Evolutionary conservation across 2,888 invertebrate species (phyloP).

Genomic region (Meteorus cinctellus): DNA sequence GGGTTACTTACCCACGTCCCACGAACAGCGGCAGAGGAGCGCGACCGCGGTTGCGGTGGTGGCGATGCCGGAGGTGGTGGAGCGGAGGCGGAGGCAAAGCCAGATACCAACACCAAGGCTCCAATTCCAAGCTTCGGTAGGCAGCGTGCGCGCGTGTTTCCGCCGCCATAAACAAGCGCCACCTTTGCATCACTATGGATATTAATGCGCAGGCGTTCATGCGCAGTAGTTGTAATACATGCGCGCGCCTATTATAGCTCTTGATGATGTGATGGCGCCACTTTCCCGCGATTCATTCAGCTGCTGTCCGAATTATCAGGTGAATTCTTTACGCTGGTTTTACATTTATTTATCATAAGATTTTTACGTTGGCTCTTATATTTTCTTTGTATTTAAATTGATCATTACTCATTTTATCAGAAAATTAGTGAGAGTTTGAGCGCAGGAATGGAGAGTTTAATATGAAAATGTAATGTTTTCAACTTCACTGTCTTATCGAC

Average conservation of each 20-base stretch:
- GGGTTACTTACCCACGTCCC: conserved; percentile 72
- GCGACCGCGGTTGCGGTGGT: conserved; percentile 53
- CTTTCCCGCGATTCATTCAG: background rate
- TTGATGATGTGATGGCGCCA: background rate
- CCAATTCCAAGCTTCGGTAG: conserved; percentile 51
- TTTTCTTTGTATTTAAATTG: too few species aligned
- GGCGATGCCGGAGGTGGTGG: conserved; percentile 63
- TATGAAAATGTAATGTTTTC: too few species aligned
- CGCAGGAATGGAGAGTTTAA: too few species aligned
- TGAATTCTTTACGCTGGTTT: background rate
- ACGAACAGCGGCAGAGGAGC: conserved; percentile 54
- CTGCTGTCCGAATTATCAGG: background rate
- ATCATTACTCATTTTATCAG: too few species aligned
- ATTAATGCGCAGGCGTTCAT: conserved; percentile 7
- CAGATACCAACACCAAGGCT: conserved; percentile 35
- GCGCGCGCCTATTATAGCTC: background rate
- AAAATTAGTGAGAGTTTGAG: too few species aligned
- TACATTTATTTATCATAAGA: background rate
- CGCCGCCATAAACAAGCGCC: conserved; percentile 55
- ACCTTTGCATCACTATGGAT: conserved; percentile 37
- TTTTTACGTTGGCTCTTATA: background rate
- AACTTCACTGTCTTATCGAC: too few species aligned
- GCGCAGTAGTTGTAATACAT: background rate
- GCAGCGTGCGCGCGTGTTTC: conserved; percentile 55
- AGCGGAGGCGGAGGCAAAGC: conserved; percentile 61